phyloP scores from a whole-genome alignment of 2,113 vertebrate genomes.

The Leucopsar rothschildi region DNA sequence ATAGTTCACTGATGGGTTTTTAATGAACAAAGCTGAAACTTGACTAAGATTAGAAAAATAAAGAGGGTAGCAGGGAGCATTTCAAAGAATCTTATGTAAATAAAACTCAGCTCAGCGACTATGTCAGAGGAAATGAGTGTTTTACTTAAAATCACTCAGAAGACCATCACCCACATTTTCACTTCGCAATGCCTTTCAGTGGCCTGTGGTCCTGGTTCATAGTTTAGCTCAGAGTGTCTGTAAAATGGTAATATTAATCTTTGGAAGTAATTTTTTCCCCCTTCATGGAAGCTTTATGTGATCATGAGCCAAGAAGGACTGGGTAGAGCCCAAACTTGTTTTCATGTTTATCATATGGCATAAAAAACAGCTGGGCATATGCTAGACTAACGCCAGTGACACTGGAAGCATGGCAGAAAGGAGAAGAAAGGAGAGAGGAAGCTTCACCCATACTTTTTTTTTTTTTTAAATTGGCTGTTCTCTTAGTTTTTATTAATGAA shows the following conservation, averaged over 20 bases:
- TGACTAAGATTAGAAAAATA: not conserved
- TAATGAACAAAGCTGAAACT: constrained; percentile 44
- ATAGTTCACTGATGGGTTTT: constrained; percentile 8
- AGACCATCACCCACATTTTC: not conserved
- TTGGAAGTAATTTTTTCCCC: not conserved
- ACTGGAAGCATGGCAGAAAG: not conserved
- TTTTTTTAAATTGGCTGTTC: not conserved
- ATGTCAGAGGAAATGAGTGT: not conserved
- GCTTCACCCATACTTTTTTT: not conserved
- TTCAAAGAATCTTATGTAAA: constrained; percentile 11
- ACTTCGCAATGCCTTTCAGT: not conserved
- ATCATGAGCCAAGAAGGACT: not conserved
- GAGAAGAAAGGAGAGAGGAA: not conserved
- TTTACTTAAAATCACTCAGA: constrained; percentile 10
- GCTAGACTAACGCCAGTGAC: not conserved
- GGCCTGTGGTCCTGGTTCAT: not conserved
- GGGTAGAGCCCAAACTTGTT: not conserved
- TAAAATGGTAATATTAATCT: not conserved
- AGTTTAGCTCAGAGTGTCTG: not conserved
- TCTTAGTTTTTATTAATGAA: not conserved
- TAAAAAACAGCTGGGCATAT: not conserved
- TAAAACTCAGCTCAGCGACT: not conserved
- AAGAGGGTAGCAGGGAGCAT: not conserved
- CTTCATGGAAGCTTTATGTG: not conserved
- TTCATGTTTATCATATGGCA: not conserved